Evolutionary conservation across 2,888 invertebrate species (phyloP).

Genomic region (Ophraella communa): DNA sequence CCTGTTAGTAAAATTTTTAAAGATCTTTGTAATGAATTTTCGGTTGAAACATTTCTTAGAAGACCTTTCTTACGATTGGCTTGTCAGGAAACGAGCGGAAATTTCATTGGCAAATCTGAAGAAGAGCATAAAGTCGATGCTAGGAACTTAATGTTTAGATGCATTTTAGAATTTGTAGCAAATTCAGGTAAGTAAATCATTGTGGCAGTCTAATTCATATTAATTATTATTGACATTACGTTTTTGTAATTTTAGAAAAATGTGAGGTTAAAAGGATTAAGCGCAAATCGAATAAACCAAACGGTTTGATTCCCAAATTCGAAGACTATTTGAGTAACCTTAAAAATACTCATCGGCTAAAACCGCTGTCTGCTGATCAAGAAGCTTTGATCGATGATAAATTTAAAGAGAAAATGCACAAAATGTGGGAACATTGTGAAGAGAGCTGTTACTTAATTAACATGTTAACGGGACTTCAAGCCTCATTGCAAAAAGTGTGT

Average conservation of each 20-base stretch:
- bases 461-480: constrained; percentile 62
- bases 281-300: constrained; percentile 48
- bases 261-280: constrained; percentile 51
- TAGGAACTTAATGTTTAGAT: constrained; percentile 67
- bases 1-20: constrained; percentile 68
- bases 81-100: constrained; percentile 69
- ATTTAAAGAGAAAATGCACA: constrained; percentile 47
- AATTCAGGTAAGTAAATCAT: constrained; percentile 62
- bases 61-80: constrained; percentile 76
- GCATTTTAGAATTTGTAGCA: constrained; percentile 69
- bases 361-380: constrained; percentile 13
- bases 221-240: background rate
- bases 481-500: constrained; percentile 63
- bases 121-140: constrained; percentile 62
- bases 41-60: constrained; percentile 61
- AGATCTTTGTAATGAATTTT: constrained; percentile 52
- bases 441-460: constrained; percentile 56
- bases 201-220: background rate
- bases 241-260: constrained; percentile 56
- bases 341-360: constrained; percentile 45
- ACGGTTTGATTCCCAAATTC: constrained; percentile 41
- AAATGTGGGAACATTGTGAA: constrained; percentile 52
- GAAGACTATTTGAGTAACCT: constrained; percentile 50
- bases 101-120: constrained; percentile 62
- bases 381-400: constrained; percentile 29